phyloP scores from a whole-genome alignment of 2,113 vertebrate species.

The Embiotoca jacksoni region DNA sequence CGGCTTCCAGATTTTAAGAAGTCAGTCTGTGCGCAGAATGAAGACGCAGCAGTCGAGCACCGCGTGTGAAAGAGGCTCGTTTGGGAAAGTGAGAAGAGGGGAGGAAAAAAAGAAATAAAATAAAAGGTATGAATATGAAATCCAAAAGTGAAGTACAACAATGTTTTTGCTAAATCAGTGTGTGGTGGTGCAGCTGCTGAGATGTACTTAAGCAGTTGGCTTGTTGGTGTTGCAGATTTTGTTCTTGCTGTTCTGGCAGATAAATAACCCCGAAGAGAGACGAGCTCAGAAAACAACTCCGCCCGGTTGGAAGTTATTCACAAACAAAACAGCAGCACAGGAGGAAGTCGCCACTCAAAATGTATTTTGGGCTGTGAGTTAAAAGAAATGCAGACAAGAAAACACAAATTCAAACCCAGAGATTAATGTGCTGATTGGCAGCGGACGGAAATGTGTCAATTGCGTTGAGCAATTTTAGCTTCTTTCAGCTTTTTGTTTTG shows the following conservation, averaged over 20 bases:
- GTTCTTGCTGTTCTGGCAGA: conserved; percentile 39
- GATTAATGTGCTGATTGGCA: too few species aligned
- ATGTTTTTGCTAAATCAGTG: conserved; percentile 16
- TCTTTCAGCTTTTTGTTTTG: too few species aligned
- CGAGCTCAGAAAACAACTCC: conserved; percentile 13
- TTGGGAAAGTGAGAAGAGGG: background rate
- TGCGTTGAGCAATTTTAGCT: too few species aligned
- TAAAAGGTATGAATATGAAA: conserved; percentile 23
- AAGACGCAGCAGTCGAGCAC: background rate
- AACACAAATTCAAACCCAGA: background rate
- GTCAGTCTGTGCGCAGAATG: conserved; percentile 38
- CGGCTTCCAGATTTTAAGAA: conserved; percentile 12
- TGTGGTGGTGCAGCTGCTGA: conserved; percentile 15
- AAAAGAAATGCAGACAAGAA: background rate
- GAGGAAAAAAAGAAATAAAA: background rate
- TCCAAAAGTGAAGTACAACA: conserved; percentile 1
- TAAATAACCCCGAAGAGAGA: conserved; percentile 45
- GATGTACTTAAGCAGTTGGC: conserved; percentile 11
- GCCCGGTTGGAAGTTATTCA: conserved; percentile 11
- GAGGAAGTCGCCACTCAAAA: conserved; percentile 11
- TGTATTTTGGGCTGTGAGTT: background rate
- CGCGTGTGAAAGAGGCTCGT: background rate
- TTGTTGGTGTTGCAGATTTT: conserved; percentile 39
- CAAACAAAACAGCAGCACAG: conserved; percentile 15
- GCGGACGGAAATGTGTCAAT: too few species aligned